Evolutionary conservation across 2,797 vertebrate genomes (phyloP), one percentile per base, ranked within the genome.

Genomic region (Chelon auratus): DNA sequence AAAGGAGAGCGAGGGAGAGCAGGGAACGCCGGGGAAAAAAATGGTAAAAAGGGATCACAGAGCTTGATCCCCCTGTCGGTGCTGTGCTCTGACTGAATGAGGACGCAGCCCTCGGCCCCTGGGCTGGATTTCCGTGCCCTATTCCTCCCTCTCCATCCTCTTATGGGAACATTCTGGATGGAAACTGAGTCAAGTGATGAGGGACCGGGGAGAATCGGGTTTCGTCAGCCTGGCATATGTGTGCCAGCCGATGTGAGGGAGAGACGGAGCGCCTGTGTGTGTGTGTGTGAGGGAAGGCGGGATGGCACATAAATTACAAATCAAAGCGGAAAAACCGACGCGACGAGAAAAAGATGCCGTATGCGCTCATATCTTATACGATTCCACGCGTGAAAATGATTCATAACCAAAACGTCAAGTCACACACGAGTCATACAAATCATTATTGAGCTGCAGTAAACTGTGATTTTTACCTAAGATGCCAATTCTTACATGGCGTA

Each of bases 131-230:
- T 78, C 59, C 0, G 4, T 22, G 57, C 20, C 69, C 72, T 66
- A 70, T 65, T 48, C 76, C 72, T 66, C 64, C 56, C 59, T 59
- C 79, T 78, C 57, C 65, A 72, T 85, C 82, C 81, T 83, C 75
- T 85, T 80, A 77, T 55, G 80, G 83, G 68, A 78, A 56, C 40
- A 37, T 72, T 62, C 77, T 54, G 73, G 65, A 72, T 77, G 68
- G 83, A 82, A 93, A 90, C 81, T 69, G 64, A 89, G 87, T 87
- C 84, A 85, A 89, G 78, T 74, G 84, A 84, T 69, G 80, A 81
- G 78, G 85, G 89, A 87, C 81, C 48, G 72, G 40, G 78, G 84
- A 88, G 77, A 92, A 89, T 53, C 20, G 72, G 75, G 71, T 84
- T 93, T 93, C 67, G 69, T 83, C 75, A 75, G 77, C 65, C 74